Evolutionary conservation across 2,113 vertebrate genomes (phyloP), one percentile per base, ranked within the genome.

Genomic region (Oreotrochilus melanogaster): DNA sequence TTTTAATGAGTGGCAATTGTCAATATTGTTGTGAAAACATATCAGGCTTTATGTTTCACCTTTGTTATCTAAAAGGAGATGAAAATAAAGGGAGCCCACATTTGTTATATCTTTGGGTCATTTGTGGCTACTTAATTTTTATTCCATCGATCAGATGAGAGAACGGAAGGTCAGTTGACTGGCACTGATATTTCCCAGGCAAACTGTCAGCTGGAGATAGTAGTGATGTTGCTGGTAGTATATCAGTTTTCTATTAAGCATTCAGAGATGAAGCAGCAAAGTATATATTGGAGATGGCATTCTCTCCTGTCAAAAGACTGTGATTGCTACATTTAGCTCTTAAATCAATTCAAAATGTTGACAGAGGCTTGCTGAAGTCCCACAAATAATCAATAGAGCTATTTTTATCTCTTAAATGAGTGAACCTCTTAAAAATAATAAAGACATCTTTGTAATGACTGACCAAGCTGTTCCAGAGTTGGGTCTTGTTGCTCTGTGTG

Each of bases 221-320:
- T 79, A 78, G 88, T 89, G 35, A 6, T 91, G 47, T 60, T 88
- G 86, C 67, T 81, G 9, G 51, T 76, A 53, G 65, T 79, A 48
- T 89, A 54, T 91, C 79, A 97, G 88, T 95, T 97, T 96, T 94
- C 82, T 96, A 51, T 95, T 91, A 94, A 94, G 70, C 11, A 58
- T 45, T 58, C 66, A 50, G 70, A 96, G 79, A 94, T 82, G 74
- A 95, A 95, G 91, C 57, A 91, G 88, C 64, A n/a, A 84, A 93
- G 56, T 92, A 78, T 84, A 45, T 86, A 92, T 86, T 66, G 97
- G 70, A 80, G 45, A 66, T 86, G 86, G 25, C 39, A 4, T 85
- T 90, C 39, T 53, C 9, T 74, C 64, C 79, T 93, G 69, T 95
- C 88, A 93, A 53, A 96, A 89, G 72, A 23, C 60, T 84, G 33